Base-by-base conservation (phyloP, 1,140 invertebrate genomes). In the Halesus radiatus region DNA sequence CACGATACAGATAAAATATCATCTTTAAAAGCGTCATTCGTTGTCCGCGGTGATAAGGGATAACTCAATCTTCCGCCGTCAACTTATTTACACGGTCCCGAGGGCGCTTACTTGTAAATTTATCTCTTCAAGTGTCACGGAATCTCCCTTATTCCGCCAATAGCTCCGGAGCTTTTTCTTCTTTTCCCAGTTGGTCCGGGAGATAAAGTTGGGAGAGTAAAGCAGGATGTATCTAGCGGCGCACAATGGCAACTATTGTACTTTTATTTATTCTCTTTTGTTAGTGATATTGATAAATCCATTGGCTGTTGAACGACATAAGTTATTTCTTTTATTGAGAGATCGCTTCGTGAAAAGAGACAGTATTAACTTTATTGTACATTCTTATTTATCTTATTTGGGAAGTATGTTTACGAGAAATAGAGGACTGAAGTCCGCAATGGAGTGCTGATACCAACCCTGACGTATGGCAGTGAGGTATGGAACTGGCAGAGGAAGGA, bases 61-160 rank as follows among this genome's bases (percentile, higher is more conserved):
- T 83, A 83, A 83, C 82, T 83, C 82, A 83, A 83, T 83, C 82
- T 83, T 83, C 81, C 79, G 79, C 80, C 82, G 82, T 83, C 82
- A 81, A 81, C 79, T 83, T 83, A 83, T 83, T 83, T 83, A 81
- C 79, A 76, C 66, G 76, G 79, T 83, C 79, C 82, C 82, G 62
- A 58, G 82, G 80, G 82, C 74, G 72, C 73, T 70, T 58, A 23
- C 80, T 78, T 80, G 81, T 79, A 77, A 83, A 83, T 83, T 83
- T 83, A 83, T 83, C 82, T 83, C 76, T 52, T 32, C 72, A n/a
- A 79, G 77, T 78, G 82, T 81, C 82, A 79, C 77, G 37, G 76
- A 50, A 82, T 82, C 77, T 80, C 73, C 70, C 78, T 82, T 77
- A 80, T 80, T 79, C 76, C 58, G 45, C 64, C 81, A 68, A 79